Evolutionary conservation across 2,797 vertebrate genomes (phyloP).

Genomic region (Sebastes matsubarae): DNA sequence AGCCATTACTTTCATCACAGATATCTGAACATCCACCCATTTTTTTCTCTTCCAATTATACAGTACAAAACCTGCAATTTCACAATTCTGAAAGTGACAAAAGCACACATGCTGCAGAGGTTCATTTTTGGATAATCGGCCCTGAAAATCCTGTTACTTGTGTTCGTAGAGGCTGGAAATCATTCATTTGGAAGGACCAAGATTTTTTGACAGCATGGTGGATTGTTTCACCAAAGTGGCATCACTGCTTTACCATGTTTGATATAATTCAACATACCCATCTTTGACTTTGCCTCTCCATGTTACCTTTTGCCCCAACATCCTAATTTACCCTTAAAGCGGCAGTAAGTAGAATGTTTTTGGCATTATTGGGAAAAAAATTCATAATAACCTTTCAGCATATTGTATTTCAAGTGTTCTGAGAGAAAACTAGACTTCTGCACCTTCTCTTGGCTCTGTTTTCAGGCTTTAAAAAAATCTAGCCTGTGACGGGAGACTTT

Average conservation of each 20-base stretch:
- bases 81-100: neutral
- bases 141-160: neutral
- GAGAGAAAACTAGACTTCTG: too few species aligned
- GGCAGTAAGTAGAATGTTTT: too few species aligned
- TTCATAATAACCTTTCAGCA: too few species aligned
- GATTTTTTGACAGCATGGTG: neutral
- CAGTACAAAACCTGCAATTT: neutral
- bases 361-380: too few species aligned
- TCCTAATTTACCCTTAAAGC: neutral
- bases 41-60: neutral
- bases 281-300: neutral
- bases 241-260: neutral
- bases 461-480: too few species aligned
- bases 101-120: neutral
- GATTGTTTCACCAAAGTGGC: neutral
- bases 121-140: neutral
- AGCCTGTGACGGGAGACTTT: rapidly evolving
- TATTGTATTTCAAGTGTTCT: too few species aligned
- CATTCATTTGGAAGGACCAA: slow-evolving; percentile 13
- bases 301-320: neutral
- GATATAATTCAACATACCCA: neutral
- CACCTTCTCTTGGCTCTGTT: rapidly evolving
- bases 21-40: neutral
- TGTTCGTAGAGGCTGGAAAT: neutral
- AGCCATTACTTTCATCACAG: neutral